Conservation (phyloP, 2,113 vertebrate species). For the Sigmodon hispidus region DNA sequence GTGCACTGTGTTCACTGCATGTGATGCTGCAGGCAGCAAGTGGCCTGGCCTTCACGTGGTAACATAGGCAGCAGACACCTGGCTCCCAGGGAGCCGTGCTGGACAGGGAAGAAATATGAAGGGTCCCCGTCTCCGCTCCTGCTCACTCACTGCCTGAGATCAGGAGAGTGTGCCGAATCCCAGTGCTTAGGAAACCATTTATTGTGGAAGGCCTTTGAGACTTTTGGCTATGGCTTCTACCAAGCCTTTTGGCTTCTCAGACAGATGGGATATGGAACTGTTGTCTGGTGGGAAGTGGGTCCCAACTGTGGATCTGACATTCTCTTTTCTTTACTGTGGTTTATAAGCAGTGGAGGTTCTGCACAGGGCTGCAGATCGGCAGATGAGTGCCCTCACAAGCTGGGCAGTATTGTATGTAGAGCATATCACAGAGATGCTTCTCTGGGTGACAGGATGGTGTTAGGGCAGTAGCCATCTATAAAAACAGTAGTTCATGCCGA, state of each 20-base stretch:
- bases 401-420: fast-evolving
- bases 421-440: neutral
- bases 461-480: fast-evolving
- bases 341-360: fast-evolving
- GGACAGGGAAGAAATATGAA: fast-evolving
- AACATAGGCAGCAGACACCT: fast-evolving
- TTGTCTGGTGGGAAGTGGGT: too few relatives aligned
- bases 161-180: fast-evolving
- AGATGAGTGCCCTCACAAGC: fast-evolving
- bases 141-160: neutral
- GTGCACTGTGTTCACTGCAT: neutral
- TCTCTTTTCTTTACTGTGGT: fast-evolving
- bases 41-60: neutral
- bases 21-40: neutral
- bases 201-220: fast-evolving
- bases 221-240: neutral
- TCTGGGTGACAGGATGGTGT: neutral
- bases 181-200: fast-evolving
- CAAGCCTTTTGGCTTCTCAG: fast-evolving
- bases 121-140: too few relatives aligned
- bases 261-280: neutral
- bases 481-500: neutral
- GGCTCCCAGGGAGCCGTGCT: neutral
- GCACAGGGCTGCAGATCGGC: neutral
- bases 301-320: fast-evolving